Evolutionary conservation across 2,797 vertebrate genomes (phyloP).

Genomic region (Chromis chromis): DNA sequence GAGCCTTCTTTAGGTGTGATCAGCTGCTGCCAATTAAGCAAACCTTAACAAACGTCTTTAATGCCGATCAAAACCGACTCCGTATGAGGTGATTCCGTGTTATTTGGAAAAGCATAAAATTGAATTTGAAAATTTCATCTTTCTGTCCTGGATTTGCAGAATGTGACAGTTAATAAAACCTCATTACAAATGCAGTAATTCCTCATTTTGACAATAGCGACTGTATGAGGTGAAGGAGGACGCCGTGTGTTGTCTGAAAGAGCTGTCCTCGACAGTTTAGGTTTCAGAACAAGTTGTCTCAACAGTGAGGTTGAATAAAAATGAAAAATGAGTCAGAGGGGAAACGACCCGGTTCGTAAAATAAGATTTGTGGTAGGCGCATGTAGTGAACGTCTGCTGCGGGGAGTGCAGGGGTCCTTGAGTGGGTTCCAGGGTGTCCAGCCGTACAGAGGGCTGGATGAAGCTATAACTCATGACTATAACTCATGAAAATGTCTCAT

Average conservation of each 20-base stretch:
- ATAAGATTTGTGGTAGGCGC: conserved; percentile 33
- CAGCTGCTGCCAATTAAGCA: background rate
- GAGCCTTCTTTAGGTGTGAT: background rate
- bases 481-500: conserved; percentile 19
- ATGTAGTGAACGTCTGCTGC: conserved; percentile 16
- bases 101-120: background rate
- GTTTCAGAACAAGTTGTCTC: conserved; percentile 7
- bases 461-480: background rate
- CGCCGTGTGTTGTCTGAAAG: background rate
- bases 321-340: conserved; percentile 59
- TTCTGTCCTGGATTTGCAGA: background rate
- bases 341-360: conserved; percentile 32
- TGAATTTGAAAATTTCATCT: background rate
- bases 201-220: background rate
- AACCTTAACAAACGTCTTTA: background rate
- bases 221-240: background rate
- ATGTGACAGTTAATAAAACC: background rate
- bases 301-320: conserved; percentile 31
- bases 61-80: background rate
- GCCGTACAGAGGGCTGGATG: background rate
- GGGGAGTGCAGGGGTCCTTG: conserved; percentile 5
- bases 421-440: conserved; percentile 5
- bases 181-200: background rate
- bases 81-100: background rate
- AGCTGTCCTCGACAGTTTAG: background rate